A percentile compares a stretch with the other conserved stretches of the same genome.
Conservation (phyloP, 2,888 invertebrate genomes). For the Dermolepida albohirtum region DNA sequence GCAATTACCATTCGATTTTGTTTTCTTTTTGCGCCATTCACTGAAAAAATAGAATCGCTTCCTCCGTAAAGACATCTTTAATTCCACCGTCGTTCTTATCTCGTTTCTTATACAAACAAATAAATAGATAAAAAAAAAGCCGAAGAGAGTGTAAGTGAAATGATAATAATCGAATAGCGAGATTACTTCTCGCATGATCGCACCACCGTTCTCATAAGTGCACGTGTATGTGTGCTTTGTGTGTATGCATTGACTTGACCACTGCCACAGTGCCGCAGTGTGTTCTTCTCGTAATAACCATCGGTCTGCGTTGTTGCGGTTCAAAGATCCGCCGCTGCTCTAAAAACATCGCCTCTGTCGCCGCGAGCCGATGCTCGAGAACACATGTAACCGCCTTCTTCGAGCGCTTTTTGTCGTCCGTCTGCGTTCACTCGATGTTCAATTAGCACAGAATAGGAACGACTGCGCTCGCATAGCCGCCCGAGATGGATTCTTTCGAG, state of each 20-base stretch:
- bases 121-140: slow-evolving; percentile 12
- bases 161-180: slow-evolving; percentile 18
- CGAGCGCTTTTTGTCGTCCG: slow-evolving; percentile 55
- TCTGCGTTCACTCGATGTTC: slow-evolving; percentile 53
- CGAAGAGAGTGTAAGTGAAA: slow-evolving; percentile 37
- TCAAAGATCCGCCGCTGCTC: slow-evolving; percentile 54
- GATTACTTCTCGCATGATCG: slow-evolving; percentile 49
- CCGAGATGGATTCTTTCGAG: slow-evolving; percentile 23
- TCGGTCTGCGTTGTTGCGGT: slow-evolving; percentile 45
- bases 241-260: not conserved
- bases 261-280: slow-evolving; percentile 31
- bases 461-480: slow-evolving; percentile 14
- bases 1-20: no score
- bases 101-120: slow-evolving; percentile 15
- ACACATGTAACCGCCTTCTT: slow-evolving; percentile 59
- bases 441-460: slow-evolving; percentile 52
- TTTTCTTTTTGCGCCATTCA: no score
- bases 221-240: no score
- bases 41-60: no score
- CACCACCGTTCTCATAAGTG: slow-evolving; percentile 18
- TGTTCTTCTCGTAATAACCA: slow-evolving; percentile 46
- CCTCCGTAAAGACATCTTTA: not conserved
- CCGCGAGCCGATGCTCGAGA: slow-evolving; percentile 56
- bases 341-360: slow-evolving; percentile 57
- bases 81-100: slow-evolving; percentile 2